phyloP scores from a whole-genome alignment of 2,888 invertebrate genomes.

The Nebria salina region DNA sequence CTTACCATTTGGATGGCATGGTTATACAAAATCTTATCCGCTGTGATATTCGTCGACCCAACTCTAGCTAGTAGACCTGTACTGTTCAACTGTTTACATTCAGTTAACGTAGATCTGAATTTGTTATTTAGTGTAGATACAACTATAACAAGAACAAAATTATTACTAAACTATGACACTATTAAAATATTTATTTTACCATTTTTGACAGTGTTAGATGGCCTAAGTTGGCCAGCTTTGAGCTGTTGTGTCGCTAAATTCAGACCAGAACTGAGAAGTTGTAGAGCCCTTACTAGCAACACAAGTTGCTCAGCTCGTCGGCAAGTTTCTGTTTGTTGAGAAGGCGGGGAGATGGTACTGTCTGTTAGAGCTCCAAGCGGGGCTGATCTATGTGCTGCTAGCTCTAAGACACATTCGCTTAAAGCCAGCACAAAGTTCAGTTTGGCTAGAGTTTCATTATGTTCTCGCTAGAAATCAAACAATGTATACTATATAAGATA shows the following conservation, averaged over 20 bases:
- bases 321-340: conserved; percentile 59
- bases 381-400: conserved; percentile 82
- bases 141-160: conserved; percentile 67
- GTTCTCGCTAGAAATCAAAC: conserved; percentile 76
- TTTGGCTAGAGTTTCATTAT: conserved; percentile 96
- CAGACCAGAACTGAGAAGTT: conserved; percentile 94
- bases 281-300: conserved; percentile 88
- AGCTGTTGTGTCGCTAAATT: conserved; percentile 89
- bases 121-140: conserved; percentile 90
- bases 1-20: conserved; percentile 97
- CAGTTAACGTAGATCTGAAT: conserved; percentile 87
- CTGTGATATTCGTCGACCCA: conserved; percentile 80
- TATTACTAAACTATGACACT: conserved; percentile 11
- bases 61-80: conserved; percentile 76
- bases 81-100: conserved; percentile 88
- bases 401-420: conserved; percentile 93
- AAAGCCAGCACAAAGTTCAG: conserved; percentile 96
- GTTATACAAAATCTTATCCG: conserved; percentile 96
- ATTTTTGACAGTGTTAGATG: conserved; percentile 89
- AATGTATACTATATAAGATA: neutral
- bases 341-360: conserved; percentile 49
- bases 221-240: conserved; percentile 84
- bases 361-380: conserved; percentile 69
- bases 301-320: conserved; percentile 83
- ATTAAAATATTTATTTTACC: conserved; percentile 67